Percentiles rank a stretch among this genome's conserved stretches.
Evolutionary conservation across 2,888 invertebrate genomes (phyloP).

Genomic region (Calephelis perditalis): DNA sequence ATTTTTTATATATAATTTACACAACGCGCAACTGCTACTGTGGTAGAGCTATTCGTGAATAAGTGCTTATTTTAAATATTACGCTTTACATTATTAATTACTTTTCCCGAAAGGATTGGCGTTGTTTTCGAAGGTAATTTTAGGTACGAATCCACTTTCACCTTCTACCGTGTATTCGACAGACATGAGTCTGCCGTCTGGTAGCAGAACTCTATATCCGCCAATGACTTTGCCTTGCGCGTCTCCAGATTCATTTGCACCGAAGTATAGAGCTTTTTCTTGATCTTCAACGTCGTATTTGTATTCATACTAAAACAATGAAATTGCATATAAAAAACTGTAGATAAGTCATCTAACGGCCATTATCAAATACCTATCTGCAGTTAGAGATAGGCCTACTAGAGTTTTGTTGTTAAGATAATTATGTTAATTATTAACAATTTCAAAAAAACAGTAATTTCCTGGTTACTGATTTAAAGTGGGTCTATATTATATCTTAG

Average conservation of each 20-base stretch:
- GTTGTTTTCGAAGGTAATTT: constrained; percentile 80
- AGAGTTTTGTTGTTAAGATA: too few species aligned
- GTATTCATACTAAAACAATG: constrained; percentile 80
- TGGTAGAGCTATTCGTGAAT: too few species aligned
- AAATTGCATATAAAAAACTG: neutral
- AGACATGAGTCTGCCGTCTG: constrained; percentile 85
- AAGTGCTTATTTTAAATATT: too few species aligned
- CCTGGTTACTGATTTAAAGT: too few species aligned
- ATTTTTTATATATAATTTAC: too few species aligned
- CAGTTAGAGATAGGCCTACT: too few species aligned
- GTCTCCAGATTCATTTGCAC: constrained; percentile 83
- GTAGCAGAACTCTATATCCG: constrained; percentile 82
- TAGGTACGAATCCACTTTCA: constrained; percentile 85
- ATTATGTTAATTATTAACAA: too few species aligned
- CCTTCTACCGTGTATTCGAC: constrained; percentile 85
- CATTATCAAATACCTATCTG: too few species aligned
- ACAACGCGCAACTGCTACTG: too few species aligned
- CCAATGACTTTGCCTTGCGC: constrained; percentile 81
- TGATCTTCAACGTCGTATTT: constrained; percentile 86
- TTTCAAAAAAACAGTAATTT: too few species aligned
- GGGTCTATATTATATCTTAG: too few species aligned
- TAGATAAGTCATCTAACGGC: too few species aligned
- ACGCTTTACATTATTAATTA: constrained; percentile 34
- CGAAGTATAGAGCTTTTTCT: constrained; percentile 82
- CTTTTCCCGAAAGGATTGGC: constrained; percentile 76